These are phyloP conservation scores for Punctoribates punctum DNA, from an alignment of 2,888 invertebrate species.

Conservation along the genomic window DNA sequence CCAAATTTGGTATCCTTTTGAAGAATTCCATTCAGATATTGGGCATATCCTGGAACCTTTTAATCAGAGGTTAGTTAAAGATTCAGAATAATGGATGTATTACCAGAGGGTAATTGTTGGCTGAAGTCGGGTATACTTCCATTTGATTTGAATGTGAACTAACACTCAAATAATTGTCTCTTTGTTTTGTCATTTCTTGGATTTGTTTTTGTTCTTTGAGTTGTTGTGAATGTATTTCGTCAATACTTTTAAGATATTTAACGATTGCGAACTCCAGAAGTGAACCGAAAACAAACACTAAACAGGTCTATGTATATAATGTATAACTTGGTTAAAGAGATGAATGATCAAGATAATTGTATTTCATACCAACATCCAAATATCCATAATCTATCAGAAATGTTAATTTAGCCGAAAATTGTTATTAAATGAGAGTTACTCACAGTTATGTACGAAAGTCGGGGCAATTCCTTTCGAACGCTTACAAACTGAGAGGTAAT, in stretches of 20 bases:
- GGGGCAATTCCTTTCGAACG: neutral
- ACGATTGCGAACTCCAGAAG: neutral
- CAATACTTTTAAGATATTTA: neutral
- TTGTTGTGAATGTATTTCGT: neutral
- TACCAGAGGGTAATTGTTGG: neutral
- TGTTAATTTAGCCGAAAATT: neutral
- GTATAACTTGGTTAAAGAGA: neutral
- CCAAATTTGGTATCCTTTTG: too few species aligned
- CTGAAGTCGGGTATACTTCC: neutral
- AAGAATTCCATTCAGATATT: too few species aligned
- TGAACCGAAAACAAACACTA: constrained; percentile 1
- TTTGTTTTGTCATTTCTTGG: neutral
- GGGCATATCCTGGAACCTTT: too few species aligned
- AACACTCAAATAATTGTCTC: too few species aligned
- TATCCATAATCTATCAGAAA: neutral
- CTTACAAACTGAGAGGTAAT: neutral
- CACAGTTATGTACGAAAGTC: constrained; percentile 5
- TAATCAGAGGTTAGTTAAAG: too few species aligned
- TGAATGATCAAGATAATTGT: too few species aligned
- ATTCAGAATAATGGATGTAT: too few species aligned
- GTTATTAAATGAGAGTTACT: neutral
- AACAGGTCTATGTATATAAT: neutral
- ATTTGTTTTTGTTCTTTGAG: neutral
- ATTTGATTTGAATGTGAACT: neutral
- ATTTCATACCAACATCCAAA: constrained; percentile 16